Evolutionary conservation across 2,797 vertebrate species (phyloP), one percentile per base, ranked within the genome.

Genomic region (Muscicapa striata): DNA sequence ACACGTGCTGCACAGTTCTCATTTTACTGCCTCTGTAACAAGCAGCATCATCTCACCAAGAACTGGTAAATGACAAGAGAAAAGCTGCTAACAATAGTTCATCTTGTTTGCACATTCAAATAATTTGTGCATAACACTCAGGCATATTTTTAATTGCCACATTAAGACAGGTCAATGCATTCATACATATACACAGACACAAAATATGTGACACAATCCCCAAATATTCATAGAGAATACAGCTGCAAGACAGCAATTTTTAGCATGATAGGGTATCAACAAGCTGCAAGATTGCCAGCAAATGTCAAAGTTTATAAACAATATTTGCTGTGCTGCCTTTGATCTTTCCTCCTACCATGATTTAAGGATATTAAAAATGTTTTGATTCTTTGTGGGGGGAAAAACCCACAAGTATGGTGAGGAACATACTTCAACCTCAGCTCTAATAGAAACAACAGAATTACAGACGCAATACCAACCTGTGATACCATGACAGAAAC

Each of bases 91-190:
- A 85, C 73, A 95, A 88, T 89, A 59, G 59, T 77, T 89, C 36
- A 75, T 84, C 77, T 51, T 89, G 72, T 90, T 84, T 87, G 49
- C 59, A 72, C 49, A 38, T 88, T 74, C 73, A 94, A 91, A 79
- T 87, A 92, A 93, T 94, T 82, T 80, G 74, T 78, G 64, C 91
- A 7, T 63, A 96, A 77, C 27, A 92, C 45, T 84, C 41, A 72
- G 13, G 26, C 26, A 78, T 83, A 90, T 72, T 96, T 96, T 94
- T 93, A 95, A 74, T 80, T 84, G 73, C 88, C 81, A 90, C 15
- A 80, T 90, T 78, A 89, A 94, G 74, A 63, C 46, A 93, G 32
- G 51, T 48, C 40, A 84, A 45, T 59, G 32, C 67, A 75, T 61
- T 91, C 36, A 69, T 51, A 84, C 40, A 76, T 24, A 68, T 6